Evolutionary conservation across 2,888 invertebrate species (phyloP), one percentile per base, ranked within the genome.

Genomic region (Eupithecia insigniata): DNA sequence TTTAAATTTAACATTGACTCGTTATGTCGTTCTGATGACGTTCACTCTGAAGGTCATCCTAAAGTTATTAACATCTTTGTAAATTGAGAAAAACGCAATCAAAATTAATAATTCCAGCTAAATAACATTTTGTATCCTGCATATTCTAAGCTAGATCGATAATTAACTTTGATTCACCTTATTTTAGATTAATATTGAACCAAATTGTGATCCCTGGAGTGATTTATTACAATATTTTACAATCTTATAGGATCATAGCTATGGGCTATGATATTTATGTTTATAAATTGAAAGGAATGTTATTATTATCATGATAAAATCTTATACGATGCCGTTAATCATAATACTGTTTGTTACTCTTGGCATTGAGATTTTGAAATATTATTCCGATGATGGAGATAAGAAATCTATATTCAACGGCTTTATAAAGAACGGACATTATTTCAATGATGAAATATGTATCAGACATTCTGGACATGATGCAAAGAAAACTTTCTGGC

Each of bases 351-450:
- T 80, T 76, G 76, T 80, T 76, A 62, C 55, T 55, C 55, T 80
- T 84, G 82, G 80, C 83, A 85, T 79, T 84, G 84, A 83, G 75
- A 81, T 84, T 80, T 68, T 74, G 73, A 78, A 51, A 51, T 51
- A 79, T 80, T 80, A 82, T 82, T 82, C 10, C 69, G 77, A 80
- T 81, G 79, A 78, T 69, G 67, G 66, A 73, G 83, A 75, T 84
- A 81, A 82, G 80, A 78, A 74, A 76, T 78, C 75, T 76, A 78
- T 81, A 82, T 81, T 79, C 43, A 73, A 65, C 43, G 67, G 58
- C 69, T 69, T 71, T 77, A 75, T 22, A 10, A 72, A 74, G 58
- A 67, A 69, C 22, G 1, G 36, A 66, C 65, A 72, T 36, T 66
- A 39, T 46, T 66, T 46, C 55, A 60, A 65, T 26, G 26, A 70